Base-by-base conservation (phyloP, 1,140 invertebrate genomes). In the Acromyrmex heyeri region DNA sequence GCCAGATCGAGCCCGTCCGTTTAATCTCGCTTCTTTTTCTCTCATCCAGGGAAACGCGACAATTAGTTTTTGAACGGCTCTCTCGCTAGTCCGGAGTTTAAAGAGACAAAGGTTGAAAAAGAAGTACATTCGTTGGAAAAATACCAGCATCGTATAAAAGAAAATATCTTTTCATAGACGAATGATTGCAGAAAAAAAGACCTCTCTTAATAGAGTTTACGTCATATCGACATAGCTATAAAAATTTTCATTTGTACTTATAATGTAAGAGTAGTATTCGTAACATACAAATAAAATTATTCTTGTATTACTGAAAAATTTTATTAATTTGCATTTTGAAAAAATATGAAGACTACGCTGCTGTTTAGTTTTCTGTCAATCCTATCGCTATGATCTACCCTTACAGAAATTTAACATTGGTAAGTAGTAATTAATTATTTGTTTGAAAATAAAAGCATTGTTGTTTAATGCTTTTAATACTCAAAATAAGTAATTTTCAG, bases 31-130 rank as follows among this genome's bases (percentile, higher is more conserved):
- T 61, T 62, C 48, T 83, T 59, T 73, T 64, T 48, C 21, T 79
- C 61, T 14, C 30, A 44, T 44, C n/a, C 59, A 16, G 27, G n/a
- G 14, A 48, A 82, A 24, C 57, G 67, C 59, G 78, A 73, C 85
- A 86, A 86, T 86, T 86, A 79, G 85, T 78, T 81, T 86, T 82
- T 73, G 57, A 55, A 73, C 24, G 59, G n/a, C 10, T 30, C 50
- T 61, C 27, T 27, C 69, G 18, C 78, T 55, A 27, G 53, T 6
- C 50, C 2, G 53, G 38, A 24, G 34, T 83, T 75, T 75, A 83
- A 61, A 83, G n/a, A 75, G 55, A 75, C 70, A 72, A 83, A 83
- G 69, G 18, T 30, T 16, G 1, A 75, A 75, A 30, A 24, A 82
- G 6, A 34, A 44, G 6, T 10, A 21, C n/a, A 27, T 53, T 61